Conservation (phyloP, 2,797 vertebrate genomes). For the Chanos chanos region DNA sequence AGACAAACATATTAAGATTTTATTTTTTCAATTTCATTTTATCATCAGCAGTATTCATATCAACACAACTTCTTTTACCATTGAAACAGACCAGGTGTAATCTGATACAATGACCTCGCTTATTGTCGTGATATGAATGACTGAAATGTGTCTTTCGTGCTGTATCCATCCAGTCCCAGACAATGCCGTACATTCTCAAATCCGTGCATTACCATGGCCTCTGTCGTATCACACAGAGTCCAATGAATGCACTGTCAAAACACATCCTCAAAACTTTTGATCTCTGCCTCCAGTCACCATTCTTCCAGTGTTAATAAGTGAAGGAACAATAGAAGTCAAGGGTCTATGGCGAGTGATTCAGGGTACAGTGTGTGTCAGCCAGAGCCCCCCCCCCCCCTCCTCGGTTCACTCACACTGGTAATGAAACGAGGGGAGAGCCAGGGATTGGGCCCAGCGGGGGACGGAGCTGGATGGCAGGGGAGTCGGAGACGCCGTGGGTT, state of each 20-base stretch:
- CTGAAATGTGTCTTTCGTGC: no score
- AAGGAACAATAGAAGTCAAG: slow-evolving; percentile 14
- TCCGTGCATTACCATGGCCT: slow-evolving; percentile 1
- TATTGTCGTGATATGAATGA: no score
- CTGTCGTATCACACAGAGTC: slow-evolving; percentile 5
- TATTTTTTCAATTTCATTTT: no score
- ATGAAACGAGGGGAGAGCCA: slow-evolving; percentile 30
- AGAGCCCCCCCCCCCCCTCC: no score
- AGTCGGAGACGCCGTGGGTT: slow-evolving; percentile 19
- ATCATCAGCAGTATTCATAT: no score
- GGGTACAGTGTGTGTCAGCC: slow-evolving; percentile 16
- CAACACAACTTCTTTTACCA: no score
- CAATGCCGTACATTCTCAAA: no score
- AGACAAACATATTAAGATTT: no score
- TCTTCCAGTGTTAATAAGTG: slow-evolving; percentile 21
- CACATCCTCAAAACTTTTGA: slow-evolving; percentile 18
- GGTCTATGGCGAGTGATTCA: neutral
- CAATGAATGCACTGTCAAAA: slow-evolving; percentile 21
- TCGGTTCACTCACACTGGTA: neutral
- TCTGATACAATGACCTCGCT: no score
- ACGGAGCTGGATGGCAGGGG: slow-evolving; percentile 6
- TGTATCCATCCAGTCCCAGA: no score
- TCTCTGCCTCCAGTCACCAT: slow-evolving; percentile 5
- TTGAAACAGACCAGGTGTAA: no score
- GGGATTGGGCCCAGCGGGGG: slow-evolving; percentile 23